Evolutionary conservation across 2,888 invertebrate genomes (phyloP).

Genomic region (Euzophera pinguis): DNA sequence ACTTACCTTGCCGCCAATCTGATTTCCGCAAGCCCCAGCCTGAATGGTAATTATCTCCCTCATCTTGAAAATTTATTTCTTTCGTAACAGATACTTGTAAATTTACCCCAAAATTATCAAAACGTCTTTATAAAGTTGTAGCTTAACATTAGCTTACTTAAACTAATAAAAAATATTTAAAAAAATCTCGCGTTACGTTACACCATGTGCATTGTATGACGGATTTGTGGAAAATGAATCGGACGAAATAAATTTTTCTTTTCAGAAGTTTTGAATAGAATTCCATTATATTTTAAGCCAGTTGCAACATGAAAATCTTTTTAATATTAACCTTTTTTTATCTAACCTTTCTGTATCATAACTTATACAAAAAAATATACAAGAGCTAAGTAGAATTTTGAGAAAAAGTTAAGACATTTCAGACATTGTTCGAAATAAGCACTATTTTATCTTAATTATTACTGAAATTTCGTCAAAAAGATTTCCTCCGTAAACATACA

Average conservation of each 20-base stretch:
- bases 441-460: no score
- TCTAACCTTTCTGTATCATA: no score
- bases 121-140: constrained; percentile 46
- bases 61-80: constrained; percentile 77
- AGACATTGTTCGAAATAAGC: no score
- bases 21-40: constrained; percentile 86
- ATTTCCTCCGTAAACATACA: no score
- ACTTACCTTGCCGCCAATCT: constrained; percentile 77
- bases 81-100: constrained; percentile 49
- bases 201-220: constrained; percentile 58
- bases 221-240: constrained; percentile 54
- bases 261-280: constrained; percentile 32
- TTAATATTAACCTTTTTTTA: no score
- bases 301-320: not conserved
- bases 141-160: constrained; percentile 64
- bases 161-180: constrained; percentile 50
- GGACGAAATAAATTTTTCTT: constrained; percentile 15
- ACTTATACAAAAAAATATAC: no score
- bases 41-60: constrained; percentile 89
- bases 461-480: no score
- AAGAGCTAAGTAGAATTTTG: no score
- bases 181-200: constrained; percentile 46
- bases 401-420: no score
- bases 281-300: constrained; percentile 30
- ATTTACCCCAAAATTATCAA: constrained; percentile 49